Base-by-base conservation (phyloP, 1,140 invertebrate species). In the Lordiphosa clarofinis region DNA sequence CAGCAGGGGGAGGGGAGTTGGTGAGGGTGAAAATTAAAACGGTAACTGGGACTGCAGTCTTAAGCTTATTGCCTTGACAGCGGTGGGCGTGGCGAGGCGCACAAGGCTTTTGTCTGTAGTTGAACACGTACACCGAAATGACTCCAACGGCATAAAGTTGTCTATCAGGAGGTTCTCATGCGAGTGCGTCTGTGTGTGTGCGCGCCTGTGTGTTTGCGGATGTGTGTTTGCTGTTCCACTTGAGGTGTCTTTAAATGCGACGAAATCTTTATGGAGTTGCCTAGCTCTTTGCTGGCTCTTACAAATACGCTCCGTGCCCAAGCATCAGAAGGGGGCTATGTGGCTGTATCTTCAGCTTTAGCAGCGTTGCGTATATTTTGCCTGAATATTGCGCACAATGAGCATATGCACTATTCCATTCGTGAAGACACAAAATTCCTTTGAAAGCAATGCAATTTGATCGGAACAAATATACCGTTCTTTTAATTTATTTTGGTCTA, bases 201-300 rank as follows among this genome's bases (percentile, higher is more conserved):
- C 36, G 39, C 65, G 70, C 55, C 48, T 54, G 48, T 50, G 38
- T 56, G 52, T 33, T 60, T 60, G 61, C 55, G 37, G 35, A 38
- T 52, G 37, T 61, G 37, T 67, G 66, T 66, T 47, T 60, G 71
- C 57, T 57, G 75, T 84, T 82, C 78, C 76, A 84, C 76, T 84
- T 63, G 78, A 82, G 78, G 78, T 82, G 76, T 84, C 73, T 84
- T 82, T 84, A 78, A 82, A 76, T 76, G 76, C 64, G 76, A 69
- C 60, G 59, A 82, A 71, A 78, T 84, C 78, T 82, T 76, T 84
- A 84, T 84, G 73, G 72, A 76, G 67, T 65, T 61, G 67, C 66
- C 61, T 60, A 50, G 58, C 48, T 31, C 13, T 6, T 6, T 31
- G 58, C 37, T 56, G 46, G 63, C 58, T 31, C 3, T 64, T 58